phyloP scores from a whole-genome alignment of 64 coral and sea anemone genomes.

The Montipora capricornis region DNA sequence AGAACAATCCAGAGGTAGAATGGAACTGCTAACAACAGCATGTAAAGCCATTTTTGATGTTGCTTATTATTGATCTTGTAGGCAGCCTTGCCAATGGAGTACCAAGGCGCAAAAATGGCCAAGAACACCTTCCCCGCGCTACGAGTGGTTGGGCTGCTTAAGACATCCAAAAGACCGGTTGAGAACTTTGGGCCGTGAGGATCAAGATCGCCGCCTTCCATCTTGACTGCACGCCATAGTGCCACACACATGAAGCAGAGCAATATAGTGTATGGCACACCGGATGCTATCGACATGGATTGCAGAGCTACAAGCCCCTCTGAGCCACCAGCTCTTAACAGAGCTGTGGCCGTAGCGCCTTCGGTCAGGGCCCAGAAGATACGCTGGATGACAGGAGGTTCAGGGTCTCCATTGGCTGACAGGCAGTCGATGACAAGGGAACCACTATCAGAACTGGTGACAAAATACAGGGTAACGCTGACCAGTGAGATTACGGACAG shows the following conservation, averaged over 20 bases:
- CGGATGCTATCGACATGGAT: slow-evolving; percentile 47
- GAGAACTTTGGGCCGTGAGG: slow-evolving; percentile 42
- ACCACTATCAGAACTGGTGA: slow-evolving; percentile 60
- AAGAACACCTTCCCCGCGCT: not conserved
- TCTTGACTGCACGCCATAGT: slow-evolving; percentile 54
- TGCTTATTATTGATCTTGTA: slow-evolving; percentile 17
- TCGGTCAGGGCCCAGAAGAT: slow-evolving; percentile 62
- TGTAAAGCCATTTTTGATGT: not conserved
- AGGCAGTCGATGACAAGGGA: slow-evolving; percentile 59
- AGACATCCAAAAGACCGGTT: slow-evolving; percentile 34
- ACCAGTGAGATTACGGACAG: slow-evolving; percentile 36
- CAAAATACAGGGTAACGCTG: slow-evolving; percentile 38
- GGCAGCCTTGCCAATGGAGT: slow-evolving; percentile 35
- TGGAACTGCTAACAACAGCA: not conserved
- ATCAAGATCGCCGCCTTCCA: slow-evolving; percentile 52
- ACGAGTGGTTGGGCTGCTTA: not conserved
- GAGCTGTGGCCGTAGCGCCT: slow-evolving; percentile 50
- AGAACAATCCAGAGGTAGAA: slow-evolving; percentile 35
- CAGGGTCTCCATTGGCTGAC: slow-evolving; percentile 59
- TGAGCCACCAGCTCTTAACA: slow-evolving; percentile 26
- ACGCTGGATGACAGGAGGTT: slow-evolving; percentile 52
- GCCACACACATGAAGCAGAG: slow-evolving; percentile 44
- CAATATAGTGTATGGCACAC: slow-evolving; percentile 38
- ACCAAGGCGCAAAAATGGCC: slow-evolving; percentile 48
- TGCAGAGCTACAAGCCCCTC: slow-evolving; percentile 42